Conservation (phyloP, 2,797 vertebrate genomes). For the Chloroceryle inda region DNA sequence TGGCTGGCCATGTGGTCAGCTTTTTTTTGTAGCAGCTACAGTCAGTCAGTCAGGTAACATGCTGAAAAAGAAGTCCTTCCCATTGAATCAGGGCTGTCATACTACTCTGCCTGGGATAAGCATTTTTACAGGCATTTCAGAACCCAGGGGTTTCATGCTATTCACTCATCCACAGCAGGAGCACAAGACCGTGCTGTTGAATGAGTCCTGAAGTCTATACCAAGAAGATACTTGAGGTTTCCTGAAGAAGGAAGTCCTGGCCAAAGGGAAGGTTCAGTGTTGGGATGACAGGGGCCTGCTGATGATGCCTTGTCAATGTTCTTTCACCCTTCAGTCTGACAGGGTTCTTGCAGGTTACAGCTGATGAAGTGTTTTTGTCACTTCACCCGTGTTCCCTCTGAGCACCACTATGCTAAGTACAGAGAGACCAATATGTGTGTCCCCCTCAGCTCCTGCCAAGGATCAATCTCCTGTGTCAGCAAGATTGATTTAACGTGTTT, state of each 20-base stretch:
- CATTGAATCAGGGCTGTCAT: neutral
- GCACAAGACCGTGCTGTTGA: neutral
- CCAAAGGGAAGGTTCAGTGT: neutral
- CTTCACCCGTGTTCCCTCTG: neutral
- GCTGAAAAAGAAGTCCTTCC: neutral
- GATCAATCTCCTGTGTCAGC: neutral
- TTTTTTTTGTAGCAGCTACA: neutral
- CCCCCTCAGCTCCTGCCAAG: neutral
- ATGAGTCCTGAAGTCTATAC: neutral
- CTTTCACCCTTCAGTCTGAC: neutral
- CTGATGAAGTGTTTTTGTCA: neutral
- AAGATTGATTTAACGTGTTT: neutral
- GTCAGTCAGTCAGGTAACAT: neutral
- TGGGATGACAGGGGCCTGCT: neutral
- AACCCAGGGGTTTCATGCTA: neutral
- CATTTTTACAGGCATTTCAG: neutral
- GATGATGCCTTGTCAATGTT: neutral
- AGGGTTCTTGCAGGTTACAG: conserved; percentile 11
- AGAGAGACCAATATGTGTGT: neutral
- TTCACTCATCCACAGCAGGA: neutral
- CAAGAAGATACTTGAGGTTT: neutral
- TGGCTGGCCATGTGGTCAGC: neutral
- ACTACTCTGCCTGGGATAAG: neutral
- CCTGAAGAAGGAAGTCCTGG: neutral
- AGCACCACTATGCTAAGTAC: neutral